phyloP scores from a whole-genome alignment of 2,797 vertebrate genomes.

The Anguilla marmorata region DNA sequence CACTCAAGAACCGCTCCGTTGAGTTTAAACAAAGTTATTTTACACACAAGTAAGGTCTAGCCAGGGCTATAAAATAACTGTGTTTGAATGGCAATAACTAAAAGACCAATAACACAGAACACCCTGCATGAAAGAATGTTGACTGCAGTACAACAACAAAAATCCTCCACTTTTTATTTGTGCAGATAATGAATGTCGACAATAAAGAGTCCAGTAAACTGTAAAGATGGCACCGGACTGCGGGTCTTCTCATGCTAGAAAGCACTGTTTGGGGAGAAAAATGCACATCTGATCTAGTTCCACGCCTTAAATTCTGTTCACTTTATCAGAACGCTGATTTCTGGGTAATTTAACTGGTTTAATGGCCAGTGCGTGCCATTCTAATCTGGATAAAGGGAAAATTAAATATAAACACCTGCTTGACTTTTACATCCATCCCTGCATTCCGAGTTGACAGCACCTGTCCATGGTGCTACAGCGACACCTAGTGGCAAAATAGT shows the following conservation, averaged over 20 bases:
- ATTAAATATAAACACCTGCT: slow-evolving; percentile 33
- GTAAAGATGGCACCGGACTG: background rate
- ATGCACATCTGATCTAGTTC: slow-evolving; percentile 43
- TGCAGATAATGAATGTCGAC: slow-evolving; percentile 26
- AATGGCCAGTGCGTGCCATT: slow-evolving; percentile 56
- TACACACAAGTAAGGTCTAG: background rate
- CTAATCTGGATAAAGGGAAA: slow-evolving; percentile 64
- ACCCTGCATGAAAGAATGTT: too few relatives aligned
- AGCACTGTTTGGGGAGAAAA: slow-evolving; percentile 46
- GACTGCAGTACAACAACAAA: background rate
- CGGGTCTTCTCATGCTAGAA: slow-evolving; percentile 14
- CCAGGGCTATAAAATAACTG: background rate
- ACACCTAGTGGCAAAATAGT: slow-evolving; percentile 19
- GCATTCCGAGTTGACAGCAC: background rate
- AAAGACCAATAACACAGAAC: too few relatives aligned
- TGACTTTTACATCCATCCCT: slow-evolving; percentile 13
- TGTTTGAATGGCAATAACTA: background rate
- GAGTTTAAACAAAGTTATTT: background rate
- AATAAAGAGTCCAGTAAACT: slow-evolving; percentile 40
- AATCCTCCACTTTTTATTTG: background rate
- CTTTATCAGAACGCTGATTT: slow-evolving; percentile 51
- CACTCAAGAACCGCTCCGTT: too few relatives aligned
- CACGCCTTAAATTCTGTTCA: slow-evolving; percentile 43
- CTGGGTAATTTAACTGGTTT: slow-evolving; percentile 56
- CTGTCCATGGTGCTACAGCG: slow-evolving; percentile 17